These are phyloP conservation scores for Crepidodera aurea DNA, from an alignment of 2,888 invertebrate genomes.

Conservation along the genomic window DNA sequence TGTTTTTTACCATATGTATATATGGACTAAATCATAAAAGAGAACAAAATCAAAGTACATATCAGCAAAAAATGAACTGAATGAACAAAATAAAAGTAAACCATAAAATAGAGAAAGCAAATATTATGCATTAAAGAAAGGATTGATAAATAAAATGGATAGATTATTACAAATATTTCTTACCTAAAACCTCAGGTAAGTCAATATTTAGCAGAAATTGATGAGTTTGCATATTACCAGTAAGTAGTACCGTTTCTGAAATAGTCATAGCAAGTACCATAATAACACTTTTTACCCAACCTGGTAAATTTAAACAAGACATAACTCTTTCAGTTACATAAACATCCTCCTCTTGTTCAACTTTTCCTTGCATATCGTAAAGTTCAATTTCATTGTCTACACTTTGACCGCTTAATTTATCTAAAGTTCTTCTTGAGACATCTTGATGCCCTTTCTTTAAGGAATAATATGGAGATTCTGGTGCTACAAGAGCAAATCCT, in stretches of 20 bases:
- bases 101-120: too few species aligned
- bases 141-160: too few species aligned
- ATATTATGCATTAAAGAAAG: too few species aligned
- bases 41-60: too few species aligned
- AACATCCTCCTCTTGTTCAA: neutral
- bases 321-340: neutral
- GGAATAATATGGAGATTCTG: neutral
- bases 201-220: too few species aligned
- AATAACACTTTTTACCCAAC: neutral
- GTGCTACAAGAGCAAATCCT: neutral
- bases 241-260: neutral
- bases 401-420: neutral
- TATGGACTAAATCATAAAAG: too few species aligned
- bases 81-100: too few species aligned
- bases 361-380: neutral
- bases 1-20: too few species aligned
- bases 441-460: neutral
- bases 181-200: neutral
- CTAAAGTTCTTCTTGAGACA: neutral
- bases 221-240: neutral
- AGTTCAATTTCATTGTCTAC: neutral
- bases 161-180: too few species aligned
- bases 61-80: too few species aligned
- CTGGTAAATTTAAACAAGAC: slow-evolving; percentile 5
- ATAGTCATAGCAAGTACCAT: neutral